Percentiles rank a stretch among this genome's conserved stretches.
phyloP scores from a whole-genome alignment of 2,888 invertebrate genomes.

The Trissoscelio sp. region DNA sequence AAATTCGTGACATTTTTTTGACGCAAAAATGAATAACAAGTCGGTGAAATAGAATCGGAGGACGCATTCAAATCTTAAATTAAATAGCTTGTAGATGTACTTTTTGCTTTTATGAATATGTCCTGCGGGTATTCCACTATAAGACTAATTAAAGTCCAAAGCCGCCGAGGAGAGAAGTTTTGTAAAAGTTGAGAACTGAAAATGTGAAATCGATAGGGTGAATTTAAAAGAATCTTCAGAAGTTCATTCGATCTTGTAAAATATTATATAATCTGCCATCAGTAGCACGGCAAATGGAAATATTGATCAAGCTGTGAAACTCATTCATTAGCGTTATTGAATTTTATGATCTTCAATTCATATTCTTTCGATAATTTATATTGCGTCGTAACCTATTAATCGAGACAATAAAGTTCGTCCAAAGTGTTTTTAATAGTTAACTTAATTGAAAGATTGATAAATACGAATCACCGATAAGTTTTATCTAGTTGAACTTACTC shows the following conservation, averaged over 20 bases:
- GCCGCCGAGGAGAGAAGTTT: conserved; percentile 42
- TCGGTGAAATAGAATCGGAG: conserved; percentile 21
- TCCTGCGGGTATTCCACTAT: conserved; percentile 54
- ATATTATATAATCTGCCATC: conserved; percentile 49
- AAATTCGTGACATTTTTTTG: conserved; percentile 1
- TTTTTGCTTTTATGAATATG: conserved; percentile 53
- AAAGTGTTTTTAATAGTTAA: no score
- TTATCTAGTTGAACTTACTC: no score
- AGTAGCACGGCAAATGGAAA: conserved; percentile 40
- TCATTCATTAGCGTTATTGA: conserved; percentile 51
- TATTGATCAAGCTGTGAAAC: conserved; percentile 38
- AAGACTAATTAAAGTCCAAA: conserved; percentile 60
- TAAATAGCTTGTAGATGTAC: conserved; percentile 32
- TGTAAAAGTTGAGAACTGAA: conserved; percentile 41
- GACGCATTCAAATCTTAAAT: conserved; percentile 42
- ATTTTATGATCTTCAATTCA: conserved; percentile 44
- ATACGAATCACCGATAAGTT: no score
- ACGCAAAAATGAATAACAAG: conserved; percentile 33
- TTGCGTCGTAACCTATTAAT: conserved; percentile 32
- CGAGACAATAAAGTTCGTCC: conserved; percentile 28
- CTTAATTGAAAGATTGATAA: no score
- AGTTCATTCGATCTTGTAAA: conserved; percentile 55
- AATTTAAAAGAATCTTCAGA: conserved; percentile 51
- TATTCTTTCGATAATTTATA: conserved; percentile 46
- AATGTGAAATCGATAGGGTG: conserved; percentile 52